phyloP scores from a whole-genome alignment of 2,888 invertebrate species.

The Agrochola lychnidis region DNA sequence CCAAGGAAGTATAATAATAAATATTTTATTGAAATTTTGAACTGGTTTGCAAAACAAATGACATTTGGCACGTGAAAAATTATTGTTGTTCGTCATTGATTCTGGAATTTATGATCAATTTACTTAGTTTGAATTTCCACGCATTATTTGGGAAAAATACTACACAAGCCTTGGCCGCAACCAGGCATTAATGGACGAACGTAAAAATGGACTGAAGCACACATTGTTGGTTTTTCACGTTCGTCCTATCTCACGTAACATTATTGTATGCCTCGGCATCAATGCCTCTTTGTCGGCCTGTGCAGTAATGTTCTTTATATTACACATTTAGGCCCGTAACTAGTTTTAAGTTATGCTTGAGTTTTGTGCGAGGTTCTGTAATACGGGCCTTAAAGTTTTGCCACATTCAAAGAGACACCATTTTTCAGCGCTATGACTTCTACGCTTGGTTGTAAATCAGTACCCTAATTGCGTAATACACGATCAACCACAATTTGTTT shows the following conservation, averaged over 20 bases:
- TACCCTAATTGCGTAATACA: no score
- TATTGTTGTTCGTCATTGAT: no score
- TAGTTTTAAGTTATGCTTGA: no score
- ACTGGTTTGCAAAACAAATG: no score
- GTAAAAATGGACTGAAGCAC: background rate
- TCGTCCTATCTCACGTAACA: background rate
- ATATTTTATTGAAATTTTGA: no score
- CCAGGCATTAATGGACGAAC: background rate
- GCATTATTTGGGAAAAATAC: background rate
- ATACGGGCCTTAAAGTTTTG: background rate
- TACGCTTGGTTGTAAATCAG: background rate
- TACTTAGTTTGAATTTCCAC: no score
- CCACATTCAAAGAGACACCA: background rate
- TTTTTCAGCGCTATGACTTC: background rate
- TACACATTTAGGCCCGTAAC: background rate
- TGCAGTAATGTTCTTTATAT: background rate
- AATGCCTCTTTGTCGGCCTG: background rate
- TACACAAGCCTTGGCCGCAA: background rate
- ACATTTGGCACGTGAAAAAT: no score
- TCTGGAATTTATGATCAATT: no score
- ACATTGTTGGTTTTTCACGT: background rate
- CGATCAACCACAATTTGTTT: no score
- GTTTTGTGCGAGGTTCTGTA: no score
- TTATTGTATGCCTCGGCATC: background rate
- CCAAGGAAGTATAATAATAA: background rate